Percentiles rank a stretch among this genome's conserved stretches.
Evolutionary conservation across 1,140 invertebrate genomes (phyloP).

Genomic region (Rhopalosiphum padi): DNA sequence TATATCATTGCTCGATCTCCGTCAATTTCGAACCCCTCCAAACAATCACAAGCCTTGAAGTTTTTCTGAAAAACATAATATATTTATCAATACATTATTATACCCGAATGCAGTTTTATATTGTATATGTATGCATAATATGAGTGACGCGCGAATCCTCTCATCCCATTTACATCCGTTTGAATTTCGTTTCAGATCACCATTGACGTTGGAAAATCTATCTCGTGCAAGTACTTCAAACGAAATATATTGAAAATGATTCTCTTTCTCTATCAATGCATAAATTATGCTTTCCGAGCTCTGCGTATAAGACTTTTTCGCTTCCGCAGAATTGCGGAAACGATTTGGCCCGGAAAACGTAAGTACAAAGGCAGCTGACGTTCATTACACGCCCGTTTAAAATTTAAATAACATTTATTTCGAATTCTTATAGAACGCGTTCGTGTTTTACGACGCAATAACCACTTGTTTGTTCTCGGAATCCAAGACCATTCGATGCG

Average conservation of each 20-base stretch:
- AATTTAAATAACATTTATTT: slow-evolving; percentile 16
- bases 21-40: not conserved
- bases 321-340: not conserved
- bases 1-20: not conserved
- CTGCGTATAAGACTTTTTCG: not conserved
- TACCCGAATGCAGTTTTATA: not conserved
- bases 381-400: not conserved
- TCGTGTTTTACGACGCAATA: not conserved
- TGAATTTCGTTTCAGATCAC: not conserved
- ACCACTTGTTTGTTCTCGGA: not conserved
- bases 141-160: not conserved
- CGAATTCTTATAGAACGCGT: not conserved
- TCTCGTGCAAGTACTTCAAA: not conserved
- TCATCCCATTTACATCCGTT: not conserved
- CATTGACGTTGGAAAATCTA: not conserved
- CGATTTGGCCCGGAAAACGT: not conserved
- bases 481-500: not conserved
- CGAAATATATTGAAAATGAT: not conserved
- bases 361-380: not conserved
- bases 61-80: not conserved
- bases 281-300: not conserved
- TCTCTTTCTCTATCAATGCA: not conserved
- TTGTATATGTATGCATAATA: not conserved
- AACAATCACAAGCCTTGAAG: not conserved
- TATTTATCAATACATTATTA: not conserved